A percentile compares a stretch with the other conserved stretches of the same genome.
Evolutionary conservation across 2,113 vertebrate species (phyloP).

Genomic region (Hippocampus barbouri): DNA sequence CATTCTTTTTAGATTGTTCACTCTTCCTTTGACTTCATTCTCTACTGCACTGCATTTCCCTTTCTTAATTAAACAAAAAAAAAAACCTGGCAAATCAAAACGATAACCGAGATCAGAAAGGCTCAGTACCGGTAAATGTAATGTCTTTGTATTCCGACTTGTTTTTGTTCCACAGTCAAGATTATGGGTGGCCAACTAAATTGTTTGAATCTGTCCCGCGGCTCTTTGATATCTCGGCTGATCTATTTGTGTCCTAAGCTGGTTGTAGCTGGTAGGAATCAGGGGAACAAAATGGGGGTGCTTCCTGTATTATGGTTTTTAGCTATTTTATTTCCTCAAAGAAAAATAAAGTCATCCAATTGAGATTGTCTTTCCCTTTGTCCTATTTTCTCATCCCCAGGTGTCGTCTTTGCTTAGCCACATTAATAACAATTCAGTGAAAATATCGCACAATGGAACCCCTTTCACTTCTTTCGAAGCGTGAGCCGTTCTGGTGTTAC

Average conservation of each 20-base stretch:
- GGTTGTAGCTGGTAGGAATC: conserved; percentile 65
- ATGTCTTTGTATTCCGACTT: conserved; percentile 44
- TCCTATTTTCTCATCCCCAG: conserved; percentile 21
- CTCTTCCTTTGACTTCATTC: neutral
- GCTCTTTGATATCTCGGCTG: conserved; percentile 68
- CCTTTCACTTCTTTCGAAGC: conserved; percentile 14
- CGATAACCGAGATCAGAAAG: conserved; percentile 36
- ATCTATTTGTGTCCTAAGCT: conserved; percentile 69
- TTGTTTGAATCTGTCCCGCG: conserved; percentile 53
- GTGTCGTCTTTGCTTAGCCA: conserved; percentile 20
- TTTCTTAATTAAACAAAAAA: conserved; percentile 11
- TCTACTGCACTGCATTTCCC: conserved; percentile 7
- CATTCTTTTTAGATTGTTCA: neutral
- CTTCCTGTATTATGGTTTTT: conserved; percentile 57
- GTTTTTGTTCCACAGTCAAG: conserved; percentile 47
- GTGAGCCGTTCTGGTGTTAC: conserved; percentile 14
- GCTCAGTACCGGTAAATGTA: conserved; percentile 20
- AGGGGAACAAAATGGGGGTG: conserved; percentile 53
- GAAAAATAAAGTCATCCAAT: conserved; percentile 24
- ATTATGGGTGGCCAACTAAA: conserved; percentile 54
- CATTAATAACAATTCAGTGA: conserved; percentile 14
- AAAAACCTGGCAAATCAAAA: conserved; percentile 19
- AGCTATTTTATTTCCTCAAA: conserved; percentile 54
- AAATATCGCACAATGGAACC: conserved; percentile 6
- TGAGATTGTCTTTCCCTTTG: conserved; percentile 19